A percentile compares a stretch with the other conserved stretches of the same genome.
Evolutionary conservation across 2,888 invertebrate species (phyloP).

Genomic region (Temnothorax unifasciatus): DNA sequence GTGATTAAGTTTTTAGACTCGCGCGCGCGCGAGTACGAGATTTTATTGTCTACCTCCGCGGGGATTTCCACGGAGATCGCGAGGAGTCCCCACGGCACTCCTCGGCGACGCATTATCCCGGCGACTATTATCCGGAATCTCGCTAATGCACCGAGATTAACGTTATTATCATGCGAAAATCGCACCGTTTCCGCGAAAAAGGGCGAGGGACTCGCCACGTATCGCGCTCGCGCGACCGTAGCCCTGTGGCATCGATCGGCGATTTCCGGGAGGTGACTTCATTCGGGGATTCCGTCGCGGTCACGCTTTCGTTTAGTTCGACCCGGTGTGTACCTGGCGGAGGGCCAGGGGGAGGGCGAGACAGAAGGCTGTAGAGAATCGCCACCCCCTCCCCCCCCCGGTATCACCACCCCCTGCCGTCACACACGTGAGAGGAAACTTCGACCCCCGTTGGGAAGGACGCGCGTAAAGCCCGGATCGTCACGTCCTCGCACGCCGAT

Average conservation of each 20-base stretch:
- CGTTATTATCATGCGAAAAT: slow-evolving; percentile 62
- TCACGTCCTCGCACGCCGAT: slow-evolving; percentile 39
- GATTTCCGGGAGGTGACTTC: slow-evolving; percentile 66
- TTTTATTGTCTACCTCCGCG: slow-evolving; percentile 4
- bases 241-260: slow-evolving; percentile 63
- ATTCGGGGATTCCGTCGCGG: slow-evolving; percentile 64
- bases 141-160: slow-evolving; percentile 43
- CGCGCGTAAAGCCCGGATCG: slow-evolving; percentile 60
- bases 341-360: not conserved
- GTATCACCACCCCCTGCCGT: slow-evolving; percentile 10
- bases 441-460: slow-evolving; percentile 18
- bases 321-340: not conserved
- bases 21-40: slow-evolving; percentile 2
- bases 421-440: slow-evolving; percentile 27
- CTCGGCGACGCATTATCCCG: slow-evolving; percentile 19
- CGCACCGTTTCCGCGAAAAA: slow-evolving; percentile 68
- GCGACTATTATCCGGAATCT: slow-evolving; percentile 38
- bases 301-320: slow-evolving; percentile 49
- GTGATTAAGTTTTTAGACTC: slow-evolving; percentile 27
- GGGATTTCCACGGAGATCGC: slow-evolving; percentile 30
- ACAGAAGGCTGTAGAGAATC: not conserved
- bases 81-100: slow-evolving; percentile 8
- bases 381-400: not conserved
- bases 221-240: slow-evolving; percentile 30
- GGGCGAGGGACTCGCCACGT: slow-evolving; percentile 43